Evolutionary conservation across 2,888 invertebrate genomes (phyloP).

Genomic region (Maniola hyperantus): DNA sequence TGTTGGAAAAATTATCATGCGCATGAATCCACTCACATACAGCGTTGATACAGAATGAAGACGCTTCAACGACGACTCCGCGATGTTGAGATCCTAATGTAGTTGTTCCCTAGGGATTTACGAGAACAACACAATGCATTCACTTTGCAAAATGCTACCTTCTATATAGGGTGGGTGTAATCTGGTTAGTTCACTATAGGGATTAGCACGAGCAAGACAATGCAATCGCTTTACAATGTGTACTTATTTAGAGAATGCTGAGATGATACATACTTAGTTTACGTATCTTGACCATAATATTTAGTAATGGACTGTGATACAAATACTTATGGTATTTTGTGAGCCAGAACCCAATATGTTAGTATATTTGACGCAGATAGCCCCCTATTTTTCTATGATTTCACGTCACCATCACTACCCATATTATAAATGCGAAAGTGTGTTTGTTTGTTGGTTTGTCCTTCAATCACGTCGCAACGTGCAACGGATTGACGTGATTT

Average conservation of each 20-base stretch:
- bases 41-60: conserved; percentile 8
- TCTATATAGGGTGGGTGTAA: neutral
- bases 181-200: conserved; percentile 2
- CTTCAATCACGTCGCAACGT: too few relatives aligned
- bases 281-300: too few relatives aligned
- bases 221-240: neutral
- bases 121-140: conserved; percentile 12
- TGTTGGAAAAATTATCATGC: conserved; percentile 6
- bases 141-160: conserved; percentile 10
- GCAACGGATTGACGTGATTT: too few relatives aligned
- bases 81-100: conserved; percentile 13
- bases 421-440: too few relatives aligned
- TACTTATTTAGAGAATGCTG: neutral
- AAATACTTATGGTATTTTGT: too few relatives aligned
- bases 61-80: conserved; percentile 4
- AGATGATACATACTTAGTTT: too few relatives aligned
- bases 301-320: too few relatives aligned
- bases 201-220: conserved; percentile 4
- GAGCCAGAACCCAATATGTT: too few relatives aligned
- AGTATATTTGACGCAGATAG: too few relatives aligned
- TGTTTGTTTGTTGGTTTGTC: too few relatives aligned
- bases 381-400: too few relatives aligned
- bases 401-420: too few relatives aligned
- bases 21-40: conserved; percentile 6
- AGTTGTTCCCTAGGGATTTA: conserved; percentile 13